Percentiles rank a stretch among this genome's conserved stretches.
Evolutionary conservation across 1,140 invertebrate genomes (phyloP).

Genomic region (Bathynomus jamesi): DNA sequence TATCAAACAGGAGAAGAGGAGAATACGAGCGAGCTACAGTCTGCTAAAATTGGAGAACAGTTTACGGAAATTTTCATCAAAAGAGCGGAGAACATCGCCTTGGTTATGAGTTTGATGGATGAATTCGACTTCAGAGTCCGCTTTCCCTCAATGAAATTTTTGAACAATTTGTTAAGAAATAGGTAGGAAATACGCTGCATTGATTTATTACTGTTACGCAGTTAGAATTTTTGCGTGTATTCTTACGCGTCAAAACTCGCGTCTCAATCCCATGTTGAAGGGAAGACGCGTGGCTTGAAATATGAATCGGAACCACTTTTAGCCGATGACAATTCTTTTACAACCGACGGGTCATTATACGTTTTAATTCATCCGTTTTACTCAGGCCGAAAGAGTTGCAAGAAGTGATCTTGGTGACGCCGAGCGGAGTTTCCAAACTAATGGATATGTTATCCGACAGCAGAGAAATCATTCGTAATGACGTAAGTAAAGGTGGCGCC

Average conservation of each 20-base stretch:
- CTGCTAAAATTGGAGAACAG: constrained; percentile 67
- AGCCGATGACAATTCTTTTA: no score
- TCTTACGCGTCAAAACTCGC: neutral
- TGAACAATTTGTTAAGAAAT: constrained; percentile 71
- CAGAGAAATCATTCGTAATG: constrained; percentile 93
- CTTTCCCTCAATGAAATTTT: constrained; percentile 74
- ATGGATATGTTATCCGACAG: constrained; percentile 92
- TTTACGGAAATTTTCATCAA: constrained; percentile 99
- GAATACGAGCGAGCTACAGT: constrained; percentile 3
- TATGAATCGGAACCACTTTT: no score
- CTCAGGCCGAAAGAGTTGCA: constrained; percentile 87
- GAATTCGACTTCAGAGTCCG: constrained; percentile 90
- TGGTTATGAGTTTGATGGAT: constrained; percentile 81
- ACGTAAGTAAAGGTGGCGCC: constrained; percentile 64
- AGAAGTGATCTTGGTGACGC: constrained; percentile 86
- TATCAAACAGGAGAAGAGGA: constrained; percentile 13
- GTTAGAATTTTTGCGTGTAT: neutral
- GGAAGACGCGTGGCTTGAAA: no score
- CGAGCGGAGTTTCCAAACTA: constrained; percentile 94
- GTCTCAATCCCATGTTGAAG: no score
- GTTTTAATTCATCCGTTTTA: no score
- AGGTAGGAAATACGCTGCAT: no score
- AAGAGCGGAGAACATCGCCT: constrained; percentile 71
- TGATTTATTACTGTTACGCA: neutral
- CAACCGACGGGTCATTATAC: no score